Percentiles rank a stretch among this genome's conserved stretches.
phyloP scores from a whole-genome alignment of 2,113 vertebrate genomes.

The Petroica traversi region DNA sequence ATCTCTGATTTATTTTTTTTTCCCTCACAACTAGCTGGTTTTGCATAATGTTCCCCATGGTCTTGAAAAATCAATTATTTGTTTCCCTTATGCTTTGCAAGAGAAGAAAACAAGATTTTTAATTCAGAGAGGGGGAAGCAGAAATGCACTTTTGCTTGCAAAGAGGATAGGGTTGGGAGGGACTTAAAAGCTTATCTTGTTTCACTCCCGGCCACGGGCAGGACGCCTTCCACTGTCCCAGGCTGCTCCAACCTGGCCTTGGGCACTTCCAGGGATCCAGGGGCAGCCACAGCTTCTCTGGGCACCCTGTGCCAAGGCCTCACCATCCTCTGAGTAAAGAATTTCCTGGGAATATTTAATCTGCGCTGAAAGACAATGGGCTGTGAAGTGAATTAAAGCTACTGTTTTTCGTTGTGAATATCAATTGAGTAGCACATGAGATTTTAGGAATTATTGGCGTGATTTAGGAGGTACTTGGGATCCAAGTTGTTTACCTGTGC shows the following conservation, averaged over 20 bases:
- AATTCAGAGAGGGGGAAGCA: not conserved
- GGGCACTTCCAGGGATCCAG: not conserved
- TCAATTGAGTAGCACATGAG: not conserved
- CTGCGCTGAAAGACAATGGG: not conserved
- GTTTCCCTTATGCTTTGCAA: not conserved
- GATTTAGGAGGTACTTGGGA: not conserved
- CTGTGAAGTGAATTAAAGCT: not conserved
- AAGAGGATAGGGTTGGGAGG: not conserved
- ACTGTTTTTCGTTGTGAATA: not conserved
- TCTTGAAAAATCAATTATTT: not conserved
- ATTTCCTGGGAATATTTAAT: not conserved
- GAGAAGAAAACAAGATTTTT: not conserved
- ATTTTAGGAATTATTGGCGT: not conserved
- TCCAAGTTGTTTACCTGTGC: not conserved
- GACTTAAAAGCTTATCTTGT: fast-evolving
- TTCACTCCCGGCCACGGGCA: not conserved
- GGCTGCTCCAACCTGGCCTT: not conserved
- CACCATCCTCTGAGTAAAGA: not conserved
- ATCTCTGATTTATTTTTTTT: not conserved
- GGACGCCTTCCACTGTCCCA: not conserved
- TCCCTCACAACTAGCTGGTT: not conserved
- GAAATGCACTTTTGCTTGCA: not conserved
- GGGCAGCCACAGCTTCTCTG: not conserved
- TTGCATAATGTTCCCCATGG: not conserved
- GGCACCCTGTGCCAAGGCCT: not conserved